A percentile compares a stretch with the other conserved stretches of the same genome.
These are phyloP conservation scores for Corbicula japonica DNA, from an alignment of 2,888 invertebrate genomes.

Conservation along the genomic window DNA sequence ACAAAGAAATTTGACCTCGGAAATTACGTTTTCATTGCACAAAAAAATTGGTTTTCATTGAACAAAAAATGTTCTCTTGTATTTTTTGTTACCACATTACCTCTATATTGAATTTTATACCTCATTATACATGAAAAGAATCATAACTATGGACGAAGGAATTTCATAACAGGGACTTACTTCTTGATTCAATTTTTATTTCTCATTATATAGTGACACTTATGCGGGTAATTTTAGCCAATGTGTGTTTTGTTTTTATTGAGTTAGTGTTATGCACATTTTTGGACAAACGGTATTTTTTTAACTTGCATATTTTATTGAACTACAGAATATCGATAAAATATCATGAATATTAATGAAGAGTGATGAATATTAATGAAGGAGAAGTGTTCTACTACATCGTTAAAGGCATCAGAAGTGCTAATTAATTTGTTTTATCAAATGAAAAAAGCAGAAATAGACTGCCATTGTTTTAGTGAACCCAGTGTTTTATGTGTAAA, in stretches of 20 bases:
- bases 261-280: constrained; percentile 27
- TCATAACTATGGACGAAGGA: neutral
- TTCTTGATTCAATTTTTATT: neutral
- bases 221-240: constrained; percentile 38
- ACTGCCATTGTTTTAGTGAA: constrained; percentile 6
- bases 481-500: constrained; percentile 21
- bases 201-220: constrained; percentile 18
- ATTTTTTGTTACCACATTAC: constrained; percentile 19
- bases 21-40: constrained; percentile 28
- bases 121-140: constrained; percentile 6
- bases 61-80: constrained; percentile 33
- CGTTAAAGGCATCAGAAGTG: constrained; percentile 21
- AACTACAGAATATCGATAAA: neutral
- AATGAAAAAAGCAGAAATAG: constrained; percentile 3
- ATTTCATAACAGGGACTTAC: neutral
- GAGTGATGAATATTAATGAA: too few relatives aligned
- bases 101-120: constrained; percentile 14
- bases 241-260: constrained; percentile 27
- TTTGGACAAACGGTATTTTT: neutral
- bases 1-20: constrained; percentile 18
- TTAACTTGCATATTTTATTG: constrained; percentile 4
- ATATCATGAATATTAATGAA: too few relatives aligned
- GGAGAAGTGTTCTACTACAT: constrained; percentile 5
- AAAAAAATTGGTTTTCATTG: constrained; percentile 29
- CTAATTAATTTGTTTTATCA: constrained; percentile 1